Conservation (phyloP, 2,113 vertebrate species). For the Sisor rabdophorus region DNA sequence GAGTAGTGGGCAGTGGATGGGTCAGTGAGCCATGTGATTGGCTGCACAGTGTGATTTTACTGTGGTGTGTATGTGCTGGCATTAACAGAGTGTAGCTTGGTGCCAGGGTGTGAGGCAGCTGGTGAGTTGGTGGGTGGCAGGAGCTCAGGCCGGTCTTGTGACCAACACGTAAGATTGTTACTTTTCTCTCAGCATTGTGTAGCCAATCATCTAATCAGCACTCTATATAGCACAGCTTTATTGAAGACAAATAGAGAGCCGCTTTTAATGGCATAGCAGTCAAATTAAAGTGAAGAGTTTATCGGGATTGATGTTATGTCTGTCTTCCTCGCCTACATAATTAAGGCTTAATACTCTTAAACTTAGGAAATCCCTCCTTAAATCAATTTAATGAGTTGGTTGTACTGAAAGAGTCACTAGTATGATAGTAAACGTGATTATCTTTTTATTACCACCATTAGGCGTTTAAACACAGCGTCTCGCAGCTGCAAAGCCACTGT, state of each 20-base stretch:
- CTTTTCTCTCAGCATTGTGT: slow-evolving; percentile 62
- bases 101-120: slow-evolving; percentile 59
- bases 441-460: background rate
- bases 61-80: slow-evolving; percentile 20
- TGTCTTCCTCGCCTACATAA: background rate
- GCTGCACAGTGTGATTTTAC: background rate
- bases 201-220: slow-evolving; percentile 70
- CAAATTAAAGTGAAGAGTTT: background rate
- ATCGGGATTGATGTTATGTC: background rate
- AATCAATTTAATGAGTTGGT: background rate
- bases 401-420: background rate
- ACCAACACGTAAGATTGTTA: slow-evolving; percentile 58
- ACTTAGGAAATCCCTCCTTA: background rate
- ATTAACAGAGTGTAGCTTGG: slow-evolving; percentile 54
- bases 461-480: no score
- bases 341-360: background rate
- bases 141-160: slow-evolving; percentile 68
- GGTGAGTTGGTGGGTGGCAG: slow-evolving; percentile 57
- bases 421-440: background rate
- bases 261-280: background rate
- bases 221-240: slow-evolving; percentile 8
- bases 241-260: slow-evolving; percentile 1
- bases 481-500: no score
- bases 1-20: background rate
- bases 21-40: slow-evolving; percentile 18